Base-by-base conservation (phyloP, 2,888 invertebrate species). In the Choristoneura rosaceana region DNA sequence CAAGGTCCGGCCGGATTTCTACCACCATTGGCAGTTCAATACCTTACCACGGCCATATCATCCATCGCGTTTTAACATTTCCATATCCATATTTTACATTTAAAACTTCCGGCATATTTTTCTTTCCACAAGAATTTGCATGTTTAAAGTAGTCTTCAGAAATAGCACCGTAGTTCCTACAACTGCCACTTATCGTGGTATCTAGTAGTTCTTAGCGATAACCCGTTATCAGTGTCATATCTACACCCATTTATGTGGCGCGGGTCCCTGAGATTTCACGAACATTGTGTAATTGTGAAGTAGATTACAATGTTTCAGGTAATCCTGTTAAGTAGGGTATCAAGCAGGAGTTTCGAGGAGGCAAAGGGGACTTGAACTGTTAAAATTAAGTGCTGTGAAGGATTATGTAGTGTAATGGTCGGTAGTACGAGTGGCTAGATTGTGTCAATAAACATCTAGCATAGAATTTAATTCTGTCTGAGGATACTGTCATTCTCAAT, bases 171-270 rank as follows among this genome's bases (percentile, higher is more conserved):
- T 38, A 43, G 45, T 71, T 67, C 55, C 55, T 66, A 59, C 52
- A 55, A 62, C 41, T 58, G 47, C 69, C 55, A 47, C 34, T 64
- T 68, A 68, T 63, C 67, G 17, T 25, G 34, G 62, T 52, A 75
- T 75, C 73, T 73, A 58, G 55, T 61, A 70, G 67, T 62, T 60
- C 59, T 58, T 66, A 68, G 7, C n/a, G 47, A 75, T 75, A 75
- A 75, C 63, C 67, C 38, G 63, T 70, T 73, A 75, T 73, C 73
- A 61, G 55, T 14, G 50, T 59, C 34, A 43, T 52, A 70, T 17
- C 47, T 52, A 14, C 43, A 70, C 9, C 64, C 58, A 70, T 65
- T 15, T 63, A 58, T 41, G 58, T 17, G 34, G 58, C 45, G n/a
- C 50, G 47, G 15, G 34, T 41, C 43, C 17, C 67, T 25, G 62